phyloP scores from a whole-genome alignment of 2,113 vertebrate genomes.

The Mustela nigripes region DNA sequence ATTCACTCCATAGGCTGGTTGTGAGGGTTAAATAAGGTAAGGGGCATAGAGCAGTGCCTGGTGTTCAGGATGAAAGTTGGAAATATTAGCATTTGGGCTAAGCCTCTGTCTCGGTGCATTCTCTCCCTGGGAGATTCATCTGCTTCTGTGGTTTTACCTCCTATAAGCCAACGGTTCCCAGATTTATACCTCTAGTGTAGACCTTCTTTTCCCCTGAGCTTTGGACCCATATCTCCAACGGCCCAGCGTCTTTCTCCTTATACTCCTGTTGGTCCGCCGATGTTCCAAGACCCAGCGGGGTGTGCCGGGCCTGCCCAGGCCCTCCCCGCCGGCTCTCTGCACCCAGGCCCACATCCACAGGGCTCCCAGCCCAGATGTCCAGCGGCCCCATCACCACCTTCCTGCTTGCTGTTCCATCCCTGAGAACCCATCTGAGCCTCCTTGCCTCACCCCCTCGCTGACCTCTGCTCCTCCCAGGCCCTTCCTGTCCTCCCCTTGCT shows the following conservation, averaged over 20 bases:
- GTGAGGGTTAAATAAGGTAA: neutral
- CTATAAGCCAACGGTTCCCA: neutral
- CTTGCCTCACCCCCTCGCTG: neutral
- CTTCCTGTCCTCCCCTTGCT: slow-evolving; percentile 69
- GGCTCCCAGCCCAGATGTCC: neutral
- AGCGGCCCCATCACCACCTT: neutral
- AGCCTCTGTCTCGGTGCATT: slow-evolving; percentile 38
- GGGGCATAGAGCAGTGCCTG: neutral
- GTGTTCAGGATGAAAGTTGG: neutral
- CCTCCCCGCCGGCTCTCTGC: slow-evolving; percentile 60
- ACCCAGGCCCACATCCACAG: neutral
- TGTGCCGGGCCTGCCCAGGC: slow-evolving; percentile 11
- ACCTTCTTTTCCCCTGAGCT: neutral
- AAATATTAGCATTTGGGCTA: slow-evolving; percentile 65
- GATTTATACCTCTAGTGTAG: neutral
- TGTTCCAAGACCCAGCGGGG: neutral
- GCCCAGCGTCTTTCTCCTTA: neutral
- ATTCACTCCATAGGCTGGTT: neutral
- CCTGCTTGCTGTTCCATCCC: neutral
- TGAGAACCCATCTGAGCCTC: slow-evolving; percentile 60
- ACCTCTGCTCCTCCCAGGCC: slow-evolving; percentile 66
- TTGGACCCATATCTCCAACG: no score
- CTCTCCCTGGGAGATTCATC: slow-evolving; percentile 11
- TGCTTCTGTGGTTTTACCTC: neutral
- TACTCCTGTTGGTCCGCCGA: neutral